Base-by-base conservation (phyloP, 2,888 invertebrate genomes). In the Drosophila cracens region DNA sequence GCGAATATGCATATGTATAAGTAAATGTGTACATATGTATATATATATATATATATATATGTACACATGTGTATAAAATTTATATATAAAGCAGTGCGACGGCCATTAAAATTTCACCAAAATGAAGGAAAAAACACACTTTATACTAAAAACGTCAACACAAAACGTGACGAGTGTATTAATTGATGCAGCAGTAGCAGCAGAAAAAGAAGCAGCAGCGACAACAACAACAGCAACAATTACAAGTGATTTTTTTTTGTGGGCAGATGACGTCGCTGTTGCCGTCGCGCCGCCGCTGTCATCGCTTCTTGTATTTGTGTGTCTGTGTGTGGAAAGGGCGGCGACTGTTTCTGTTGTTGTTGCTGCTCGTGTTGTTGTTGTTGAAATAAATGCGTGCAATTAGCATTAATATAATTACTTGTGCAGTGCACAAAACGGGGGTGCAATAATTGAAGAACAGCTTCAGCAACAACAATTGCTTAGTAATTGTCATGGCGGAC, bases 81-180 rank as follows among this genome's bases (percentile, higher is more conserved):
- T 52, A 52, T 25, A 34, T 40, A 33, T 27, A 53, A 34, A 58
- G 25, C 48, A 53, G 31, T 68, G 74, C 60, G 66, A 76, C 67
- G 40, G 67, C 71, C 78, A 78, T 71, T 75, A 36, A 77, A 79
- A 79, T 79, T 79, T 79, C 79, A 80, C 79, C 74, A 63, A 78
- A 74, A 51, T 56, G 34, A 62, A 8, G 46, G 46, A 59, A 66
- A 66, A 59, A 63, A 59, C 38, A 60, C 49, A 43, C 49, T 76
- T 76, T 69, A 62, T 63, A 69, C 62, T 48, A 49, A 72, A 65
- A 81, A 63, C 68, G 71, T 59, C 56, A 70, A 70, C 54, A 68
- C 69, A 67, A 84, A 87, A 87, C 84, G 84, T 85, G 84, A 85
- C 87, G 76, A 77, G 84, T 85, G 87, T 83, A 72, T 76, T 82